phyloP scores from a whole-genome alignment of 2,797 vertebrate species.

The Hypotaenidia okinawae region DNA sequence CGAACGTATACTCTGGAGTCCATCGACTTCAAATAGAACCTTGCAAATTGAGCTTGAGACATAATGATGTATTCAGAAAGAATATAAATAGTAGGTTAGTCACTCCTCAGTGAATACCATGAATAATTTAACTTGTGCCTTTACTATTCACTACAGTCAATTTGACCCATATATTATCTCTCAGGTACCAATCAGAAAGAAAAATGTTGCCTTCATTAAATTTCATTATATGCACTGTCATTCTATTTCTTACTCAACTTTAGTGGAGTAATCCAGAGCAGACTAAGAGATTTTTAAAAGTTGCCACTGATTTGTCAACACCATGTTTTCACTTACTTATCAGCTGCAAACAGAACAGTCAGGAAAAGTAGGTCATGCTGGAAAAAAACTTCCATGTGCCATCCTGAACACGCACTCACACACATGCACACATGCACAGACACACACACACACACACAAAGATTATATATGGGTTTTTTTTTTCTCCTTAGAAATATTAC shows the following conservation, averaged over 20 bases:
- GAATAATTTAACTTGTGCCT: conserved; percentile 36
- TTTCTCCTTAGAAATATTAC: not conserved
- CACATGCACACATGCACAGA: not conserved
- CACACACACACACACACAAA: not conserved
- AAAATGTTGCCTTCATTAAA: conserved; percentile 33
- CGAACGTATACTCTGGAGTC: conserved; percentile 56
- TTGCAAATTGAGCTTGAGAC: conserved; percentile 45
- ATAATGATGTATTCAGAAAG: conserved; percentile 59
- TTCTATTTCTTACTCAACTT: not conserved
- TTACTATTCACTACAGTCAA: conserved; percentile 23
- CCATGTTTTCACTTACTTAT: not conserved
- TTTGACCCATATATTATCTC: conserved; percentile 66
- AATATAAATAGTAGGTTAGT: conserved; percentile 69
- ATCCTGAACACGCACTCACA: not conserved
- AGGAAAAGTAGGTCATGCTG: not conserved
- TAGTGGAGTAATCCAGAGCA: not conserved
- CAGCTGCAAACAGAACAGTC: not conserved
- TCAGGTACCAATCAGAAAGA: conserved; percentile 38
- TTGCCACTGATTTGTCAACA: not conserved
- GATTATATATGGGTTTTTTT: not conserved
- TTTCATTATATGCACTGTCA: not conserved
- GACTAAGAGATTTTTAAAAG: not conserved
- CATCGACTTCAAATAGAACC: conserved; percentile 50
- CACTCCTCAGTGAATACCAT: conserved; percentile 58
- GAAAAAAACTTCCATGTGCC: not conserved